Evolutionary conservation across 2,797 vertebrate species (phyloP), one percentile per base, ranked within the genome.

Genomic region (Phataginus tetradactyla): DNA sequence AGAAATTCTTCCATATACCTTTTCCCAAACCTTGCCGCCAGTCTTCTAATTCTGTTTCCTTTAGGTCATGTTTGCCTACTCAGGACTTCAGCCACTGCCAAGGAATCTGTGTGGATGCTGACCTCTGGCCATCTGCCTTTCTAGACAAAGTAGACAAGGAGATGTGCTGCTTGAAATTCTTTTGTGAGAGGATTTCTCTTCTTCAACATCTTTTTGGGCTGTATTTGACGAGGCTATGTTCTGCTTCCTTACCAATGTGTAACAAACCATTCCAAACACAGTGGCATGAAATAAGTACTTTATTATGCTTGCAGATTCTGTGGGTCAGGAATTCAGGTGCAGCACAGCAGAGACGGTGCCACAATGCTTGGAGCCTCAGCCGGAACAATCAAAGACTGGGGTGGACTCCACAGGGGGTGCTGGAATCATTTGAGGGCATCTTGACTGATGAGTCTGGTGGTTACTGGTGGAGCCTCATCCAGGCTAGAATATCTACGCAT

Each of bases 11-110:
- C 27, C 23, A 42, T 29, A 34, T 27, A 32, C 12, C 20, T 81
- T 86, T 77, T 61, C 9, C 57, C 32, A 69, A 91, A 85, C 23
- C 12, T 94, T 86, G 66, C 68, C 59, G 93, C 27, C 37, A 78
- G 1, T 74, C 85, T 87, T 84, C 32, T 32, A 42, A 78, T 89
- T 93, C 91, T 92, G 17, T 79, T 90, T 90, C n/a, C 53, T 92
- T 86, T 29, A 74, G 57, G 59, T 32, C 17, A 72, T 72, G 20
- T 92, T 86, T 84, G 81, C 4, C 59, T 57, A 87, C 9, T 55
- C 7, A 96, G 42, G 84, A 63, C n/a, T 97, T 92, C 74, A 92
- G 72, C 57, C 0, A 55, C 34, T 83, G 64, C 57, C 83, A 84
- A 91, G 59, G 61, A 91, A 84, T 85, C 42, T 49, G 61, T 86